phyloP scores from a whole-genome alignment of 1,140 invertebrate species.

The Brachionus rotundiformis region DNA sequence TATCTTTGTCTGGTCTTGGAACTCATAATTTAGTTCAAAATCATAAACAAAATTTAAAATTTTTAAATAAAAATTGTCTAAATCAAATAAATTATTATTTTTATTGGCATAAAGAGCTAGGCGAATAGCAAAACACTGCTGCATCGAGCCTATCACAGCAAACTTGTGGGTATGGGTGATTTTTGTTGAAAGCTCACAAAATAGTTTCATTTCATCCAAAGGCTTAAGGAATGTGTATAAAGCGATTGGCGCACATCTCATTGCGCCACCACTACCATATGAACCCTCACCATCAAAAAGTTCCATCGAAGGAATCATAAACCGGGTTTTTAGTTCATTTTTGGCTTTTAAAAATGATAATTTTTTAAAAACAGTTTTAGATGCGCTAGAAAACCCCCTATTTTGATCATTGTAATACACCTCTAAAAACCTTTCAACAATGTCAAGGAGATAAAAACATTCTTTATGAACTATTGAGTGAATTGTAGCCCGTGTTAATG shows the following conservation, averaged over 20 bases:
- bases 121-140: constrained; percentile 64
- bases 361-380: constrained; percentile 71
- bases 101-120: constrained; percentile 57
- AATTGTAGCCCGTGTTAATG: constrained; percentile 73
- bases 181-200: constrained; percentile 60
- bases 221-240: constrained; percentile 67
- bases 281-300: constrained; percentile 75
- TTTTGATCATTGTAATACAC: constrained; percentile 71
- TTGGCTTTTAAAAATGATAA: constrained; percentile 59
- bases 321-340: constrained; percentile 68
- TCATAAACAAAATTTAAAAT: constrained; percentile 69
- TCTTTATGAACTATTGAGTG: constrained; percentile 70
- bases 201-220: constrained; percentile 25
- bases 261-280: constrained; percentile 76
- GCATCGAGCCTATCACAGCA: constrained; percentile 72
- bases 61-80: constrained; percentile 66
- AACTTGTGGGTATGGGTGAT: constrained; percentile 73
- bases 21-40: constrained; percentile 66
- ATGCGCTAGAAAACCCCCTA: constrained; percentile 71
- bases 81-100: constrained; percentile 55
- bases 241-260: constrained; percentile 74
- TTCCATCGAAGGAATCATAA: constrained; percentile 70
- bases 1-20: neutral
- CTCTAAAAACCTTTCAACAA: constrained; percentile 69
- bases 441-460: constrained; percentile 59